These are phyloP conservation scores for Steatocranus sp. DNA, from an alignment of 2,797 vertebrate species.

Conservation along the genomic window DNA sequence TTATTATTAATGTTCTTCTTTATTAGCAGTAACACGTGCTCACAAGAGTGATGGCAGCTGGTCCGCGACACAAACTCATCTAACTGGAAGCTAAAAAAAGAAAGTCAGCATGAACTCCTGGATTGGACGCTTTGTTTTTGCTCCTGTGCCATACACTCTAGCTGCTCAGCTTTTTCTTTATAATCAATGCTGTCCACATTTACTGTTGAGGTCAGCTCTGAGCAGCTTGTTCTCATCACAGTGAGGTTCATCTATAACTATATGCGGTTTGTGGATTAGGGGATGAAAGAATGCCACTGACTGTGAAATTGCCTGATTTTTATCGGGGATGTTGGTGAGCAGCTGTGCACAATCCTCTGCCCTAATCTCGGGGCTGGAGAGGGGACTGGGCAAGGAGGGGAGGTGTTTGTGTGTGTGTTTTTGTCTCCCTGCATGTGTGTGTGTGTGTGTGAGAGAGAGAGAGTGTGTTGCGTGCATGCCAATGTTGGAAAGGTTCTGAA, in stretches of 20 bases:
- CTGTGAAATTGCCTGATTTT: slow-evolving; percentile 82
- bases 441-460: slow-evolving; percentile 12
- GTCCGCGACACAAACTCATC: not conserved
- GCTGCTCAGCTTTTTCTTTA: slow-evolving; percentile 10
- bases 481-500: slow-evolving; percentile 32
- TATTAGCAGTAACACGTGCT: not conserved
- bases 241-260: slow-evolving; percentile 66
- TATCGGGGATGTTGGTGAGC: slow-evolving; percentile 75
- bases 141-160: not conserved
- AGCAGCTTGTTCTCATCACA: slow-evolving; percentile 58
- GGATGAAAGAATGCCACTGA: slow-evolving; percentile 79
- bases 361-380: slow-evolving; percentile 69
- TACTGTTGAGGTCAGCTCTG: slow-evolving; percentile 31
- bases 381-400: slow-evolving; percentile 29
- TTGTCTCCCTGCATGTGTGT: slow-evolving; percentile 14
- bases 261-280: slow-evolving; percentile 72
- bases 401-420: not conserved
- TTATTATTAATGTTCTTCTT: not conserved
- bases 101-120: slow-evolving; percentile 6
- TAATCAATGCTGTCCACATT: slow-evolving; percentile 46
- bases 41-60: not conserved
- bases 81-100: not conserved
- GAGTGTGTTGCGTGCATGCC: slow-evolving; percentile 26
- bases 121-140: not conserved
- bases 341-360: slow-evolving; percentile 77